Evolutionary conservation across 2,797 vertebrate genomes (phyloP), one percentile per base, ranked within the genome.

Genomic region (Novumbra hubbsi): DNA sequence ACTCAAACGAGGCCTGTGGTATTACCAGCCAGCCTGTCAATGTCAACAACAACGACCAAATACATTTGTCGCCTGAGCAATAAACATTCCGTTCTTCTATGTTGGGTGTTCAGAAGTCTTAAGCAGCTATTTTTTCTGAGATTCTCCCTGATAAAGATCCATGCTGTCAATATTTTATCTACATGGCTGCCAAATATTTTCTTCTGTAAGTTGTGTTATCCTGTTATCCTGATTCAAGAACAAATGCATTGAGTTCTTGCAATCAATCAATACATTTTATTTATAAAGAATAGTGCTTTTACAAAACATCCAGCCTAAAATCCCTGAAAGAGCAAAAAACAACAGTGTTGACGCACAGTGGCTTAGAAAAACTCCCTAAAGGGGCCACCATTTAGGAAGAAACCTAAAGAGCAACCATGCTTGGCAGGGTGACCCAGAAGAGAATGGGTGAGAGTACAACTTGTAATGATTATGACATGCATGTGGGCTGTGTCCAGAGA

Each of bases 1-100:
- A 87, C 87, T 88, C 85, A 88, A 88, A 85, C 73, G 84, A 83
- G 83, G 85, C 83, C 76, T 24, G 78, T 80, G 84, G 80, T 85
- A 89, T 80, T 60, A 60, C 21, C 55, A 60, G 81, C 73, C 82
- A 86, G 76, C 78, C 17, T 5, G 82, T 82, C 86, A 80, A 63
- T 21, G 83, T 81, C 89, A 85, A 88, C 84, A 14, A 24, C 55
- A 81, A 81, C 69, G 19, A 14, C 21, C 41, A 73, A 76, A 86
- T 83, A 85, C 77, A 72, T 72, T 45, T 32, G 24, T n/a, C 14
- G 62, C 65, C 68, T 8, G 76, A 71, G 62, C 73, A 77, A 82
- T 78, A 87, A 85, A 89, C 79, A 71, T 77, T 80, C 83, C 73
- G 15, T 8, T 30, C 60, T 48, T 60, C 63, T 63, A 64, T 63